Percentiles rank a stretch among this genome's conserved stretches.
phyloP scores from a whole-genome alignment of 2,888 invertebrate species.

The Allygus modestus region DNA sequence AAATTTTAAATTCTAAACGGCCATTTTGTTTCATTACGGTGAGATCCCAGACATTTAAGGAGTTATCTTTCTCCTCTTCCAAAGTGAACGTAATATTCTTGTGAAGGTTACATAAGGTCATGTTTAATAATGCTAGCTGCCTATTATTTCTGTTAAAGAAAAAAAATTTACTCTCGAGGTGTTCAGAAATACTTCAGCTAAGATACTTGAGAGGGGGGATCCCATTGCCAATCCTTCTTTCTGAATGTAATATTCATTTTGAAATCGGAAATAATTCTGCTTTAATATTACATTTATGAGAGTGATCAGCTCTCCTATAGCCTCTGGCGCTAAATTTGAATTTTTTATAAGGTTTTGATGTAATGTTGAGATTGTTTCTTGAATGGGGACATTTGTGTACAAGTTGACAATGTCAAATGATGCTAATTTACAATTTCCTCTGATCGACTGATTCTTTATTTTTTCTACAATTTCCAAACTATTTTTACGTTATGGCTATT shows the following conservation, averaged over 20 bases:
- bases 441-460: background rate
- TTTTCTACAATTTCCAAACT: background rate
- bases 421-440: background rate
- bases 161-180: conserved; percentile 5
- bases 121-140: background rate
- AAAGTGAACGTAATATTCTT: background rate
- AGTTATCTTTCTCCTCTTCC: background rate
- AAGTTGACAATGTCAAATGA: background rate
- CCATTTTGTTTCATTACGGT: background rate
- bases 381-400: background rate
- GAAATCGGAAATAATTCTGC: conserved; percentile 16
- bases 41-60: background rate
- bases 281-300: background rate
- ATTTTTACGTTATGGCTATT: background rate
- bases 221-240: conserved; percentile 20
- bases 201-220: conserved; percentile 10
- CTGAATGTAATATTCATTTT: conserved; percentile 32
- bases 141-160: background rate
- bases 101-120: background rate
- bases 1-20: conserved; percentile 11
- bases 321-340: background rate
- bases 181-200: conserved; percentile 37
- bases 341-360: background rate
- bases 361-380: background rate
- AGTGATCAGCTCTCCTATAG: background rate